These are phyloP conservation scores for Nemotelus nigrinus DNA, from an alignment of 2,888 invertebrate species.

Conservation along the genomic window DNA sequence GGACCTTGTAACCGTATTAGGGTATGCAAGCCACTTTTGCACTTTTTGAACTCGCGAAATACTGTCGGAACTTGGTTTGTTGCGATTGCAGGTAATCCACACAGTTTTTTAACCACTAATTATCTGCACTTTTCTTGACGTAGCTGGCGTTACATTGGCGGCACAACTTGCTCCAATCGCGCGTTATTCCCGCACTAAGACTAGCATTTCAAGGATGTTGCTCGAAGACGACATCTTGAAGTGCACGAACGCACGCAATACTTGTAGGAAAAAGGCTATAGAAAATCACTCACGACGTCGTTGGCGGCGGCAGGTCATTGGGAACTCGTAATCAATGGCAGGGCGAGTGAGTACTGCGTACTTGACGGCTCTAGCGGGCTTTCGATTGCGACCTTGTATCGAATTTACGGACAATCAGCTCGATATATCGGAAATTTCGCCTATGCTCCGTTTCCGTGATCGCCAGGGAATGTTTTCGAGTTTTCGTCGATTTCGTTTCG, in stretches of 20 bases:
- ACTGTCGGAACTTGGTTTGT: background rate
- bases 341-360: background rate
- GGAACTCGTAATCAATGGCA: slow-evolving; percentile 7
- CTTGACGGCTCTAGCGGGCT: background rate
- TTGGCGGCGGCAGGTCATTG: slow-evolving; percentile 26
- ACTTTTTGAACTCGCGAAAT: background rate
- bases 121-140: background rate
- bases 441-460: background rate
- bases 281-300: slow-evolving; percentile 32
- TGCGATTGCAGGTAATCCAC: background rate
- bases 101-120: background rate
- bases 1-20: background rate
- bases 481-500: slow-evolving; percentile 18
- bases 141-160: background rate
- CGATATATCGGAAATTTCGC: background rate
- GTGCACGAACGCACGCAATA: slow-evolving; percentile 35
- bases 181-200: slow-evolving; percentile 21
- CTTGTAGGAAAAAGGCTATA: slow-evolving; percentile 8
- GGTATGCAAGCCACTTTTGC: slow-evolving; percentile 4
- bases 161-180: background rate
- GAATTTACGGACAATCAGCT: background rate
- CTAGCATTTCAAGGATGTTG: slow-evolving; percentile 28
- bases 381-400: background rate
- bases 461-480: slow-evolving; percentile 9
- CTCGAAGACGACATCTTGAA: slow-evolving; percentile 31